Evolutionary conservation across 2,797 vertebrate species (phyloP).

Genomic region (Pipistrellus nathusii): DNA sequence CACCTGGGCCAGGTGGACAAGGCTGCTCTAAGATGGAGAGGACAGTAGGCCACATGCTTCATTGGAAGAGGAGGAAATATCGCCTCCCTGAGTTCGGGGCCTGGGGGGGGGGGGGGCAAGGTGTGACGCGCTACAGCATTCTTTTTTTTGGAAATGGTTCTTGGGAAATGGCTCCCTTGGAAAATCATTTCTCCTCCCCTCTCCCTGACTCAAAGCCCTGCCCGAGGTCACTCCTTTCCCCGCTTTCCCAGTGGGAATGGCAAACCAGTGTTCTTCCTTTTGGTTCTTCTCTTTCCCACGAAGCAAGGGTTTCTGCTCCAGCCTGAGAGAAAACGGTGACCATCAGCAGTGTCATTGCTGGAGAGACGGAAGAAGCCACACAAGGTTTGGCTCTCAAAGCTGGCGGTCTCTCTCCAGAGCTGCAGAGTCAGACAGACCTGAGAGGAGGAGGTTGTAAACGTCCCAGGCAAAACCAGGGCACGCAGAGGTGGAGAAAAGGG

Average conservation of each 20-base stretch:
- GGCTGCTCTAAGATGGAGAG: slow-evolving; percentile 75
- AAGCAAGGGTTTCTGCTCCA: background rate
- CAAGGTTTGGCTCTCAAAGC: background rate
- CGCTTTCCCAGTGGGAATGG: fast-evolving
- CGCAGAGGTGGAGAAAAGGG: background rate
- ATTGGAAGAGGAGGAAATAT: slow-evolving; percentile 66
- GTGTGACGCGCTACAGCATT: background rate
- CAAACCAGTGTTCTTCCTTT: background rate
- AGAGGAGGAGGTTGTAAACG: fast-evolving
- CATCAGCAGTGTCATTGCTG: background rate
- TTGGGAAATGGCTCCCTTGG: slow-evolving; percentile 5
- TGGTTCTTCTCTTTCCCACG: background rate
- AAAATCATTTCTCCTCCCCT: background rate
- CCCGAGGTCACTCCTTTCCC: too few species aligned
- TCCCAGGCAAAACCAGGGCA: background rate
- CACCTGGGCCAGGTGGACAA: slow-evolving; percentile 35
- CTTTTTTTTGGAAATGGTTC: slow-evolving; percentile 32
- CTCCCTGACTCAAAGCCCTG: background rate
- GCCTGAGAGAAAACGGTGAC: background rate
- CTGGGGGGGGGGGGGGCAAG: background rate
- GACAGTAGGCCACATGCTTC: slow-evolving; percentile 64
- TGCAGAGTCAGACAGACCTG: background rate
- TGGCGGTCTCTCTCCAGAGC: background rate
- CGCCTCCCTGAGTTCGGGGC: slow-evolving; percentile 39
- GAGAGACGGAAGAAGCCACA: background rate